phyloP scores from a whole-genome alignment of 2,888 invertebrate species.

The Andrena flavipes region DNA sequence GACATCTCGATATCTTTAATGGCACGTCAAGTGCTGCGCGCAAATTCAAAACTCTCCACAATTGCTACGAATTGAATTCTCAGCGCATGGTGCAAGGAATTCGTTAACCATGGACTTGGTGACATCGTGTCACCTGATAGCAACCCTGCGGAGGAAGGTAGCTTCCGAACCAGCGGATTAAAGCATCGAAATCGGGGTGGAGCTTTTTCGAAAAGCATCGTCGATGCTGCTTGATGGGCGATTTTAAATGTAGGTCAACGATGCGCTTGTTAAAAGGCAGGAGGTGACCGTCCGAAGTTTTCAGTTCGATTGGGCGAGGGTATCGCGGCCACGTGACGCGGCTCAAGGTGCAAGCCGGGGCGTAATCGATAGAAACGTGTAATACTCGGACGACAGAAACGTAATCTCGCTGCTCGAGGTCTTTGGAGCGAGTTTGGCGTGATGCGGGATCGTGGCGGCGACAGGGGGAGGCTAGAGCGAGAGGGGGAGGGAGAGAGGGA shows the following conservation, averaged over 20 bases:
- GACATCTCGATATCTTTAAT: background rate
- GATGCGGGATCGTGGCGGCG: constrained; percentile 7
- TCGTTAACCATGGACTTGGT: background rate
- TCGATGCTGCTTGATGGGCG: background rate
- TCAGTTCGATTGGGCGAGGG: constrained; percentile 23
- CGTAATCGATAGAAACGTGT: constrained; percentile 52
- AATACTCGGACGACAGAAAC: constrained; percentile 50
- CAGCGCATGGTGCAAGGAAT: background rate
- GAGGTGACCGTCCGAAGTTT: background rate
- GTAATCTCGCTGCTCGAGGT: constrained; percentile 58
- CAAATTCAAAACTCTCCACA: too few species aligned
- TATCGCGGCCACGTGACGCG: constrained; percentile 6
- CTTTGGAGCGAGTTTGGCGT: constrained; percentile 33
- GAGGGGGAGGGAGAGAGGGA: constrained; percentile 22
- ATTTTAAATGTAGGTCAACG: constrained; percentile 40
- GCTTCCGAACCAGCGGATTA: too few species aligned
- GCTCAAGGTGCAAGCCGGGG: background rate
- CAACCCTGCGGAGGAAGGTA: too few species aligned
- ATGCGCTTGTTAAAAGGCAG: background rate
- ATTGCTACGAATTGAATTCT: background rate
- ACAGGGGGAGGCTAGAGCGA: constrained; percentile 17
- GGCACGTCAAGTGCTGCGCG: background rate
- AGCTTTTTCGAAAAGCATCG: background rate
- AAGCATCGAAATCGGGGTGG: background rate
- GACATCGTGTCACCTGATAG: background rate